Evolutionary conservation across 1,140 invertebrate genomes (phyloP).

Genomic region (Muscidifurax raptorellus): DNA sequence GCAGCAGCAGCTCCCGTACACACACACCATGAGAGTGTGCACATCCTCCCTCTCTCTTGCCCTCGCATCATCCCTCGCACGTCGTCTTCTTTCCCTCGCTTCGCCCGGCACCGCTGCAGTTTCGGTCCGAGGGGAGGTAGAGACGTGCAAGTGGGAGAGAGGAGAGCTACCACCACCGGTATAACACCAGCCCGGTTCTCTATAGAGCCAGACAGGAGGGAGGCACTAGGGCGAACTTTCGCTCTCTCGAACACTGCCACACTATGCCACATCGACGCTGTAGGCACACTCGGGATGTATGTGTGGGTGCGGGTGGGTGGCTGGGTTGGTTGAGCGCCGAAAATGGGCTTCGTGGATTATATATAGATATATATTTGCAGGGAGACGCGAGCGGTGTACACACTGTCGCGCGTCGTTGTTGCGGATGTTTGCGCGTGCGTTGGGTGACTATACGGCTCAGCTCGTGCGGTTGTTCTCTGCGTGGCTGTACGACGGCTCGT

Average conservation of each 20-base stretch:
- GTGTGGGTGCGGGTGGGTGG: background rate
- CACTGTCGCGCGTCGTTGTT: no score
- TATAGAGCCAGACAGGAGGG: constrained; percentile 66
- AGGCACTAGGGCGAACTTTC: constrained; percentile 76
- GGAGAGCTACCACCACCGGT: background rate
- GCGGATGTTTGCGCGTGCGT: no score
- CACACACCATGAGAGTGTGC: background rate
- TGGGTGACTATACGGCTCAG: no score
- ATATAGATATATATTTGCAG: no score
- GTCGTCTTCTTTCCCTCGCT: background rate
- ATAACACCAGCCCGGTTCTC: background rate
- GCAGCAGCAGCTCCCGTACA: background rate
- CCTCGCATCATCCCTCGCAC: constrained; percentile 20
- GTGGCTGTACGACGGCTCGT: no score
- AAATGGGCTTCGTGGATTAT: background rate
- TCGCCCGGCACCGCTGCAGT: constrained; percentile 17
- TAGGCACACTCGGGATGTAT: background rate
- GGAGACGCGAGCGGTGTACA: no score
- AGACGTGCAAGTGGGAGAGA: background rate
- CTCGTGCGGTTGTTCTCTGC: no score
- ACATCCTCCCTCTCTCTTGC: background rate
- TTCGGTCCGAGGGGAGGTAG: background rate
- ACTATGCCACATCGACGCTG: constrained; percentile 64
- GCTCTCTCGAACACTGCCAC: constrained; percentile 69
- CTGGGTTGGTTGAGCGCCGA: background rate